Evolutionary conservation across 1,140 invertebrate genomes (phyloP), one percentile per base, ranked within the genome.

Genomic region (Odontomachus brunneus): DNA sequence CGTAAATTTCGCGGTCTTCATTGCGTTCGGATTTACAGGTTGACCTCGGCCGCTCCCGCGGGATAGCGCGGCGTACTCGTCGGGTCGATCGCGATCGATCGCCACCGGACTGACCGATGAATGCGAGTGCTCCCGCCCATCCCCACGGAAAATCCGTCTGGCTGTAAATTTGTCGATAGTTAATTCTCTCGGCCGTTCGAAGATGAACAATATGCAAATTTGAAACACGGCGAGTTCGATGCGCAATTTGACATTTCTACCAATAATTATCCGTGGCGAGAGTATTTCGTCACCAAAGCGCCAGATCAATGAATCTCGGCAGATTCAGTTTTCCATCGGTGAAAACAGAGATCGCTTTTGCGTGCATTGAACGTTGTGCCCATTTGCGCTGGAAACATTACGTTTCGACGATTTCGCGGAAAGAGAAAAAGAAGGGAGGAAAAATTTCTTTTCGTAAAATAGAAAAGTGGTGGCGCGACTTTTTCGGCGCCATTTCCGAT

Each of bases 1-100:
- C 57, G 44, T 74, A 82, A 72, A 82, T 82, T 82, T 74, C 15
- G 38, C 22, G 57, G 17, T 82, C 59, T 63, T 73, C 57, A 82
- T 82, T 74, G 44, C 59, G 48, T 62, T 63, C 57, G 69, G 57
- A 82, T 73, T 82, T 82, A 82, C 78, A 63, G 55, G 48, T 74
- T 74, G 78, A 82, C 69, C 67, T 7, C 57, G 38, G 48, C 53
- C 19, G 38, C 51, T 72, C 33, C 62, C 76, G 14, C 29, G 38
- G 33, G 66, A 72, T 74, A 49, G 44, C 44, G 26, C 26, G 24
- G 53, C 38, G 14, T 17, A 55, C 24, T 76, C 44, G 74, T 73
- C 22, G 26, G 38, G 15, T 65, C 51, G 74, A 66, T 76, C 60
- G 17, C 29, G 51, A 76, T 66, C 62, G 44, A 66, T 76, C 60